Conservation (phyloP, 2,888 invertebrate genomes). For the Nemotelus nigrinus region DNA sequence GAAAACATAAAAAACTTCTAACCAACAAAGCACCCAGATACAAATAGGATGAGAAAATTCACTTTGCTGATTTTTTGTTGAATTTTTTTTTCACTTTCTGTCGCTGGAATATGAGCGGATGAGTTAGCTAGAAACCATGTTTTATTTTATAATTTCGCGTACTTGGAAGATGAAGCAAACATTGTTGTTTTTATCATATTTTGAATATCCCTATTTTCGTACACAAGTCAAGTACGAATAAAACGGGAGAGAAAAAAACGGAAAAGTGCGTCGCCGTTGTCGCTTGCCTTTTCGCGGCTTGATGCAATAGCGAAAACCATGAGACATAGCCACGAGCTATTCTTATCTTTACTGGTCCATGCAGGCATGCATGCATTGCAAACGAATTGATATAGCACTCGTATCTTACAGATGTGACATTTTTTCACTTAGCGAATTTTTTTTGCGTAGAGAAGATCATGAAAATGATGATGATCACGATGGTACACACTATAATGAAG, state of each 20-base stretch:
- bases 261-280: not conserved
- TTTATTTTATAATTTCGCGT: no score
- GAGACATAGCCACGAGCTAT: conserved; percentile 3
- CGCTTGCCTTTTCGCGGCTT: not conserved
- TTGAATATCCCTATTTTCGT: not conserved
- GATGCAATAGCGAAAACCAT: not conserved
- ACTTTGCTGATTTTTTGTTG: no score
- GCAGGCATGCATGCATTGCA: no score
- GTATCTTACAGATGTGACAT: not conserved
- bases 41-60: no score
- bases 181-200: not conserved
- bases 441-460: not conserved
- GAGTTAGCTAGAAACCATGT: no score
- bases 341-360: not conserved
- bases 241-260: not conserved
- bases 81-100: no score
- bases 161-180: no score
- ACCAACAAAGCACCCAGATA: no score
- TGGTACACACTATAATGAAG: no score
- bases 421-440: not conserved
- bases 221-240: not conserved
- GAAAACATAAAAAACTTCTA: no score
- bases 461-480: not conserved
- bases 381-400: no score
- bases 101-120: no score